phyloP scores from a whole-genome alignment of 2,113 vertebrate species.

The Albula glossodonta region DNA sequence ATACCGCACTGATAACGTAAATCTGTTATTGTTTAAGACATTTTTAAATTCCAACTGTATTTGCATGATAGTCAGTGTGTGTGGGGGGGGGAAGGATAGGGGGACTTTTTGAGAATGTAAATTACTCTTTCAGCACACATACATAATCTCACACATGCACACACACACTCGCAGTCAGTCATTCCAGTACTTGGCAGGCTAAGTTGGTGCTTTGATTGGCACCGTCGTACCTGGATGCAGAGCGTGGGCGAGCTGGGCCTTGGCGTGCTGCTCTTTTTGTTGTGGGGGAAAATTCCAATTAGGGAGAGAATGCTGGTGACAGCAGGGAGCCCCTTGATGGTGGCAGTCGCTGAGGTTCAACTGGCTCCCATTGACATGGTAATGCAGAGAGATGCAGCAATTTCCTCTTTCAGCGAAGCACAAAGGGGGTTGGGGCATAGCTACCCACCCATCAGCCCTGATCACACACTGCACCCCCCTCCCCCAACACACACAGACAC shows the following conservation, averaged over 20 bases:
- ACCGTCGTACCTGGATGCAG: not conserved
- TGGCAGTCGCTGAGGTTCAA: conserved; percentile 51
- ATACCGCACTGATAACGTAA: not conserved
- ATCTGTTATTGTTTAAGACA: not conserved
- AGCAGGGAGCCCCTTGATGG: conserved; percentile 37
- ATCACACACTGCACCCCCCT: conserved; percentile 35
- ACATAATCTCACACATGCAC: not conserved
- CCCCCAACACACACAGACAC: not conserved
- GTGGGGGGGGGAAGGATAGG: not conserved
- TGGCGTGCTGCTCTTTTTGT: conserved; percentile 44
- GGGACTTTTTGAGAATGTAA: not conserved
- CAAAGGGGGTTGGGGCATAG: conserved; percentile 65
- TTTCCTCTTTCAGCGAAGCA: conserved; percentile 72
- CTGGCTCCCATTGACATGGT: conserved; percentile 71
- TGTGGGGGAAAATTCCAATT: conserved; percentile 48
- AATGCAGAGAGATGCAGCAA: conserved; percentile 74
- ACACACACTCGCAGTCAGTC: not conserved
- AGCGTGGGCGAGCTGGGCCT: not conserved
- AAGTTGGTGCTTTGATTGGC: not conserved
- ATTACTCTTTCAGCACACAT: not conserved
- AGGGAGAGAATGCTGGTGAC: conserved; percentile 47
- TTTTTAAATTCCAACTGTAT: not conserved
- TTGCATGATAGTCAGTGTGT: not conserved
- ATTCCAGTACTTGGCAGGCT: not conserved
- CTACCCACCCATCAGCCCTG: conserved; percentile 52